phyloP scores from a whole-genome alignment of 2,113 vertebrate genomes.

The Solea senegalensis region DNA sequence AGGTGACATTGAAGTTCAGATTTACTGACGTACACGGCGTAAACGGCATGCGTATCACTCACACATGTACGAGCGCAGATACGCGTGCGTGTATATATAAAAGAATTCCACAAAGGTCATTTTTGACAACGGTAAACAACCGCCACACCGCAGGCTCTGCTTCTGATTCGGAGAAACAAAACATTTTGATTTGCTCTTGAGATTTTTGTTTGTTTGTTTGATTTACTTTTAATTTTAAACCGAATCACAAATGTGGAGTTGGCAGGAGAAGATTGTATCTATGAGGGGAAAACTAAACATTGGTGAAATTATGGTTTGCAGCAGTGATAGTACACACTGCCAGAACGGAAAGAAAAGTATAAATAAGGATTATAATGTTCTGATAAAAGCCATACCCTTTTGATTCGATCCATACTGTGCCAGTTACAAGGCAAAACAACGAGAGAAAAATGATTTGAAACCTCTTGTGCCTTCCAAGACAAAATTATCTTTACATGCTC shows the following conservation, averaged over 20 bases:
- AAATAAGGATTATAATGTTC: slow-evolving; percentile 45
- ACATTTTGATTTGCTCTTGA: slow-evolving; percentile 70
- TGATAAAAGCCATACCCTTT: slow-evolving; percentile 54
- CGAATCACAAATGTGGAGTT: slow-evolving; percentile 54
- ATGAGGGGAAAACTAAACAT: slow-evolving; percentile 68
- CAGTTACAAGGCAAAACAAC: slow-evolving; percentile 52
- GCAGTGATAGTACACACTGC: slow-evolving; percentile 51
- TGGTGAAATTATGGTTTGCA: slow-evolving; percentile 57
- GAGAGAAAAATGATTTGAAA: slow-evolving; percentile 45
- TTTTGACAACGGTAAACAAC: slow-evolving; percentile 58
- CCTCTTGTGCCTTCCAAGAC: slow-evolving; percentile 54
- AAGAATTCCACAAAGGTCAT: slow-evolving; percentile 54
- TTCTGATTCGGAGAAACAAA: slow-evolving; percentile 68
- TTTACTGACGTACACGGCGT: background rate
- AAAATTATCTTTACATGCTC: slow-evolving; percentile 62
- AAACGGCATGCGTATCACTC: slow-evolving; percentile 27
- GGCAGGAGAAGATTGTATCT: slow-evolving; percentile 62
- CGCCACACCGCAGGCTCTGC: slow-evolving; percentile 60
- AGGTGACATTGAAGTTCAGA: slow-evolving; percentile 52
- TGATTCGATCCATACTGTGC: slow-evolving; percentile 43
- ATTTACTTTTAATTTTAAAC: slow-evolving; percentile 62
- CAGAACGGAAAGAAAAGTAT: slow-evolving; percentile 55
- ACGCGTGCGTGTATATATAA: background rate
- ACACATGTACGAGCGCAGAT: background rate
- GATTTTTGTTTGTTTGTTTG: slow-evolving; percentile 72